Percentiles rank a stretch among this genome's conserved stretches.
Evolutionary conservation across 1,140 invertebrate species (phyloP).

Genomic region (Mylabris phalerata): DNA sequence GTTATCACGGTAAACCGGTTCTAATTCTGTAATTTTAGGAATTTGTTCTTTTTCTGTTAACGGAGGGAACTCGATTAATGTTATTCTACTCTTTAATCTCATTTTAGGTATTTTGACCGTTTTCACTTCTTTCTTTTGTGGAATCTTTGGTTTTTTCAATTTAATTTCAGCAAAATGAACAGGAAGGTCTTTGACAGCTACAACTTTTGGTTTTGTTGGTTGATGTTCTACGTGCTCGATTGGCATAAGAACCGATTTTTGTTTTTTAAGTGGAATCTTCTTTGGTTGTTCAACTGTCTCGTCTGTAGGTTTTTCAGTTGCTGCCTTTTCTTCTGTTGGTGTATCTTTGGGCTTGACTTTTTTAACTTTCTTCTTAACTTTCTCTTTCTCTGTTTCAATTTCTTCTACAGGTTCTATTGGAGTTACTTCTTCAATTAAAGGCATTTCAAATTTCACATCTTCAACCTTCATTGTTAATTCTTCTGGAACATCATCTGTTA

Average conservation of each 20-base stretch:
- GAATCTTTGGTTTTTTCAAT: conserved; percentile 32
- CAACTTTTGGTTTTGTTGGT: conserved; percentile 54
- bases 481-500: neutral
- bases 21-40: conserved; percentile 46
- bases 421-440: no score
- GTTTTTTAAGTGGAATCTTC: conserved; percentile 5
- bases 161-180: conserved; percentile 44
- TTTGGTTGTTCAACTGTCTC: conserved; percentile 4
- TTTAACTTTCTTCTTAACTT: no score
- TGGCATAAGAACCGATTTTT: conserved; percentile 45
- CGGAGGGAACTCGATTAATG: conserved; percentile 53
- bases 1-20: conserved; percentile 49
- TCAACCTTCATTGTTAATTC: no score
- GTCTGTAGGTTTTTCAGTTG: neutral
- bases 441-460: no score
- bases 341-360: no score
- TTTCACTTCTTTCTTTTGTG: conserved; percentile 36
- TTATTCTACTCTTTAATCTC: conserved; percentile 57
- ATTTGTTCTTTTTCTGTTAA: conserved; percentile 41
- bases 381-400: no score
- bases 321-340: no score
- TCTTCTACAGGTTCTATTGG: no score
- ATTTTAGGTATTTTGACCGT: conserved; percentile 53
- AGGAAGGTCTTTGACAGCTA: conserved; percentile 60
- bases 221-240: conserved; percentile 51